These are phyloP conservation scores for Eupsilia transversa DNA, from an alignment of 2,888 invertebrate genomes.

Conservation along the genomic window DNA sequence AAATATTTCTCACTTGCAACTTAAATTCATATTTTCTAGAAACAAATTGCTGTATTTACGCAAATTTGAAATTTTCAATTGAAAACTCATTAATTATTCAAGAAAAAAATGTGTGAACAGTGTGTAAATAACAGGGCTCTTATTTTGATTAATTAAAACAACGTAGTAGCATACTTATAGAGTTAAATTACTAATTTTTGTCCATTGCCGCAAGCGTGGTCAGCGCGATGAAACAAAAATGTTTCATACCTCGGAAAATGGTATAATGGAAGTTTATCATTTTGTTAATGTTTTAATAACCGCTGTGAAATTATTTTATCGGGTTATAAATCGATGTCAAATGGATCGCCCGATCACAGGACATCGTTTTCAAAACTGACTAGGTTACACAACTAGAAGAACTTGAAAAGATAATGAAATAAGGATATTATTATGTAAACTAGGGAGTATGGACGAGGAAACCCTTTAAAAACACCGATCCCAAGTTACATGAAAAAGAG, in stretches of 20 bases:
- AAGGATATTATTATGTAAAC: not conserved
- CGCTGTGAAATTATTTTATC: slow-evolving; percentile 17
- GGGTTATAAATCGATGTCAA: slow-evolving; percentile 3
- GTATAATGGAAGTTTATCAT: slow-evolving; percentile 27
- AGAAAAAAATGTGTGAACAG: slow-evolving; percentile 20
- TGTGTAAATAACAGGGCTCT: slow-evolving; percentile 10
- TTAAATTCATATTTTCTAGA: slow-evolving; percentile 81
- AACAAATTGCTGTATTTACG: slow-evolving; percentile 81
- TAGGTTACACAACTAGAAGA: not conserved
- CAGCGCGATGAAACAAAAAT: slow-evolving; percentile 16
- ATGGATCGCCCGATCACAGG: not conserved
- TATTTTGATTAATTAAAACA: slow-evolving; percentile 19
- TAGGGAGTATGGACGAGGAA: not conserved
- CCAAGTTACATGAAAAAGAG: not conserved
- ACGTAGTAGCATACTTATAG: not conserved
- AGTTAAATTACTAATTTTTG: not conserved
- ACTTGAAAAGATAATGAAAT: not conserved
- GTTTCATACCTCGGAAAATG: slow-evolving; percentile 1
- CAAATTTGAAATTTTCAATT: slow-evolving; percentile 70
- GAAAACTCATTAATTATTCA: slow-evolving; percentile 62
- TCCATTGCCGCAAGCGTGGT: not conserved
- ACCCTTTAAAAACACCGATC: not conserved
- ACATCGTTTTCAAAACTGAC: slow-evolving; percentile 1
- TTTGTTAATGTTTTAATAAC: slow-evolving; percentile 41
- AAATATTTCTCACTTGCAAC: slow-evolving; percentile 85